Evolutionary conservation across 2,113 vertebrate species (phyloP).

Genomic region (Melanostigma gelatinosum): DNA sequence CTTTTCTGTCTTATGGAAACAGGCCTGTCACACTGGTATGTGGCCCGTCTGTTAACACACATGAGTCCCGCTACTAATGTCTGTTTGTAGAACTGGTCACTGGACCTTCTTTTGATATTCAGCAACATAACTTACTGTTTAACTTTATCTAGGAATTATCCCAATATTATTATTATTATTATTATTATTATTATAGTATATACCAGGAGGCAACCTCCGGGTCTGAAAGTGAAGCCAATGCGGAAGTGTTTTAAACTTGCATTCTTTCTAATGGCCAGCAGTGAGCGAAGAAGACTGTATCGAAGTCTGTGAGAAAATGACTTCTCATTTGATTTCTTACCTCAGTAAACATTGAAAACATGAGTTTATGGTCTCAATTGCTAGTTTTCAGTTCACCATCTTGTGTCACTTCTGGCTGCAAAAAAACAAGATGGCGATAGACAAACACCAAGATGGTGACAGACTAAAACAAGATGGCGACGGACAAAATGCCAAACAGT

Average conservation of each 20-base stretch:
- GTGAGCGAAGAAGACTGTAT: not conserved
- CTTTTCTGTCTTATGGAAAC: conserved; percentile 48
- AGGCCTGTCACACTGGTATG: conserved; percentile 67
- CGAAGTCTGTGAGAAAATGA: not conserved
- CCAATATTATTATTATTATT: not conserved
- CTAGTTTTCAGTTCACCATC: not conserved
- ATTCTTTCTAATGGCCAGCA: not conserved
- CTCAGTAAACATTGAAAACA: not conserved
- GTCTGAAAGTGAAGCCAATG: too few species aligned
- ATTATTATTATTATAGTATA: too few species aligned
- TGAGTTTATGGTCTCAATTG: not conserved
- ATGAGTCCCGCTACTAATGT: conserved; percentile 9
- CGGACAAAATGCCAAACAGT: not conserved
- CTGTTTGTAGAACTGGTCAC: not conserved
- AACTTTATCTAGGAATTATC: not conserved
- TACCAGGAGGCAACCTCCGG: not conserved
- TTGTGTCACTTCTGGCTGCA: not conserved
- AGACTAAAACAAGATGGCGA: too few species aligned
- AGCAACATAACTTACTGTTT: not conserved
- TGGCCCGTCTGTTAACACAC: conserved; percentile 40
- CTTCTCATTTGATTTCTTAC: not conserved
- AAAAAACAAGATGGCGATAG: not conserved
- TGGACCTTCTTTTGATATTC: not conserved
- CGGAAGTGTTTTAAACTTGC: not conserved
- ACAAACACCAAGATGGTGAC: too few species aligned